Evolutionary conservation across 2,797 vertebrate species (phyloP), one percentile per base, ranked within the genome.

Genomic region (Malurus leucopterus): DNA sequence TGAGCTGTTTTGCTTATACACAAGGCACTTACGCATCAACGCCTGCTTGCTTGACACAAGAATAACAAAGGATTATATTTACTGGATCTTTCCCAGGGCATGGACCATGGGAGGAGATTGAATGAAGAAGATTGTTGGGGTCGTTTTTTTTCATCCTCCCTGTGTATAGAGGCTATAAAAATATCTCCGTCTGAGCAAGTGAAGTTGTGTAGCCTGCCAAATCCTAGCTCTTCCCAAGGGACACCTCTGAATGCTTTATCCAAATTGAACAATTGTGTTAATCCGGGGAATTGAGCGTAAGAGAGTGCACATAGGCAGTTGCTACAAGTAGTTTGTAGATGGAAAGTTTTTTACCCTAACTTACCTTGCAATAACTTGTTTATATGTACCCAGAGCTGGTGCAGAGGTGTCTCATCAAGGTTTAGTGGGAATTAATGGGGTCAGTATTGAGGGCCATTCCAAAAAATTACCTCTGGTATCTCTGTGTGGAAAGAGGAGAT

Each of bases 291-390:
- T 19, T 3, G 9, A 76, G 24, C 18, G n/a, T 34, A 61, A 54
- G 47, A 64, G 38, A 50, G 49, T 51, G 38, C 63, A 46, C 3
- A 2, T 15, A 23, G 44, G 49, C 59, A 72, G 80, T 77, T 91
- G 68, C 61, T 87, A 61, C 61, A 44, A 65, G n/a, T 38, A 38
- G 24, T 1, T 73, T 49, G 50, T 80, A 71, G 30, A 11, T 83
- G 79, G 79, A 89, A 93, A 85, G 4, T 44, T 64, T 88, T 85
- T 91, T 67, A 44, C 57, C 46, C 16, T 67, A n/a, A 14, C 16
- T 79, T 91, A 69, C 81, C 65, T 76, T 86, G 71, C 41, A 63
- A 9, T 86, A 65, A 61, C 53, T 86, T 86, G 53, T 91, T 86
- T 92, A 82, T 79, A 50, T 2, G 0, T 91, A 46, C 24, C 24